These are phyloP conservation scores for Bombus superbus DNA, from an alignment of 1,140 invertebrate species.

Conservation along the genomic window DNA sequence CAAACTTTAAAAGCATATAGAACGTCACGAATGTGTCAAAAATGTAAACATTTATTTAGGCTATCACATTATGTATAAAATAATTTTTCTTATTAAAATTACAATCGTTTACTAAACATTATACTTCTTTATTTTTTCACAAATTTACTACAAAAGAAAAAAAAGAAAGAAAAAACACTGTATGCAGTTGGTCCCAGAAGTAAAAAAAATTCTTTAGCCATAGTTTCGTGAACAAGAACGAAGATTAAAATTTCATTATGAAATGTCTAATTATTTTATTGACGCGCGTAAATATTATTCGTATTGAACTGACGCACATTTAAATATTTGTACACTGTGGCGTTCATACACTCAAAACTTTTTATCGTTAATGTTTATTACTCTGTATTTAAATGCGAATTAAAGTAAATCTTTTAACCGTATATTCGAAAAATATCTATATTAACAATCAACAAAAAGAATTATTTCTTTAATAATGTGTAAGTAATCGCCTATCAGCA, in stretches of 20 bases:
- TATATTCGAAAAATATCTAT: background rate
- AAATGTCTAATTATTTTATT: background rate
- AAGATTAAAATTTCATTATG: background rate
- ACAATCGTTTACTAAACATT: background rate
- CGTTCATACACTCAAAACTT: background rate
- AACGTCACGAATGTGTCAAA: no score
- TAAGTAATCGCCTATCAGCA: background rate
- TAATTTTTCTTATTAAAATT: background rate
- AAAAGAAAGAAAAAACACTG: background rate
- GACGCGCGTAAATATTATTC: background rate
- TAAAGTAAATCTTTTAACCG: background rate
- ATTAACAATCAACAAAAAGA: background rate
- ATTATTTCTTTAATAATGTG: background rate
- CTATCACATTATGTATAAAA: no score
- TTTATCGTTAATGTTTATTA: background rate
- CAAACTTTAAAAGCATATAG: background rate
- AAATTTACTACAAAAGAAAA: background rate
- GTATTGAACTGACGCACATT: background rate
- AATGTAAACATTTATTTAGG: no score
- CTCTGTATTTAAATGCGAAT: background rate
- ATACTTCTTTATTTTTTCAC: background rate
- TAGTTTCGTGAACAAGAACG: background rate
- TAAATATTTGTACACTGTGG: background rate
- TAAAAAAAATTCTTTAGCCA: background rate
- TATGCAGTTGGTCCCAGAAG: no score